These are phyloP conservation scores for Erebia ligea DNA, from an alignment of 2,888 invertebrate species.

Conservation along the genomic window DNA sequence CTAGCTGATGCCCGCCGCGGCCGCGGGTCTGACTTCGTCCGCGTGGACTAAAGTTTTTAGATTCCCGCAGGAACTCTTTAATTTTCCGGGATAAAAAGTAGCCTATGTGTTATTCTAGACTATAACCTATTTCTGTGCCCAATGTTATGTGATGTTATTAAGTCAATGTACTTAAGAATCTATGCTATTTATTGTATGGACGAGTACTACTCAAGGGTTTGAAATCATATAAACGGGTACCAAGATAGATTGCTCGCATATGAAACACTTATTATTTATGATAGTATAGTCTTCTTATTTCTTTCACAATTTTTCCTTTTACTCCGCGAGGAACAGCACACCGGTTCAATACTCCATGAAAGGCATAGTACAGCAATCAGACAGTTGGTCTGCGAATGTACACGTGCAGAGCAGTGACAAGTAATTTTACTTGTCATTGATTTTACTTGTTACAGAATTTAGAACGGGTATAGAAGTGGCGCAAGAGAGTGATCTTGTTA, in stretches of 20 bases:
- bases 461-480: too few relatives aligned
- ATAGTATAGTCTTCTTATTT: slow-evolving; percentile 20
- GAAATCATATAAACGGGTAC: slow-evolving; percentile 16
- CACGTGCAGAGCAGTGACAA: not conserved
- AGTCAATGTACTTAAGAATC: not conserved
- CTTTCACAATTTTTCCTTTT: slow-evolving; percentile 29
- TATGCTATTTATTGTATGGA: slow-evolving; percentile 3
- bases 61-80: too few relatives aligned
- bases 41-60: too few relatives aligned
- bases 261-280: slow-evolving; percentile 22
- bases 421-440: not conserved
- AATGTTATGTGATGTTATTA: not conserved
- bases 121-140: too few relatives aligned
- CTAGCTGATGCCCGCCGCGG: too few relatives aligned
- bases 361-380: not conserved
- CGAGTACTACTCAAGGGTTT: not conserved
- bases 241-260: slow-evolving; percentile 1
- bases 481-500: too few relatives aligned
- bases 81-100: too few relatives aligned
- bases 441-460: too few relatives aligned
- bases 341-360: slow-evolving; percentile 16
- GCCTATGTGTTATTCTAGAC: too few relatives aligned
- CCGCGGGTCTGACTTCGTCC: too few relatives aligned
- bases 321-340: slow-evolving; percentile 18
- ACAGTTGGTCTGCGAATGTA: not conserved